Evolutionary conservation across 2,888 invertebrate genomes (phyloP).

Genomic region (Glaucopsyche alexis): DNA sequence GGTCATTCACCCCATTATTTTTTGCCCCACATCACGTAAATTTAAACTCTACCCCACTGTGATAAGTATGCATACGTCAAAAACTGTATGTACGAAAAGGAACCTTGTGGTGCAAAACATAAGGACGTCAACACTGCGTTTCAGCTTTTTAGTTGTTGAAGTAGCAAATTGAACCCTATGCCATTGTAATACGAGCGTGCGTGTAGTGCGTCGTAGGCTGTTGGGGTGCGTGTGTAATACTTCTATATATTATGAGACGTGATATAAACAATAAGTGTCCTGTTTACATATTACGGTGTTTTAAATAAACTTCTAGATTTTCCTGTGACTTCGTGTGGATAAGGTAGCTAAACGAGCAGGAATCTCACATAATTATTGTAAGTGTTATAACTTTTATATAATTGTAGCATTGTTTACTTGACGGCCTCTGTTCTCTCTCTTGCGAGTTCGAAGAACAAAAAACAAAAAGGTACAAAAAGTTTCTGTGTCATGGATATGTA

Average conservation of each 20-base stretch:
- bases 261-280: slow-evolving; percentile 15
- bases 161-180: neutral
- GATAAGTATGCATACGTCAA: neutral
- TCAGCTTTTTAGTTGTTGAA: neutral
- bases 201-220: slow-evolving; percentile 2
- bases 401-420: too few relatives aligned
- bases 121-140: slow-evolving; percentile 2
- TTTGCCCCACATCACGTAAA: slow-evolving; percentile 30
- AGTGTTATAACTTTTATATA: too few relatives aligned
- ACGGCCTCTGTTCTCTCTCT: too few relatives aligned
- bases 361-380: too few relatives aligned
- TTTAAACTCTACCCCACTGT: slow-evolving; percentile 26
- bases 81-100: neutral
- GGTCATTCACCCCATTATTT: slow-evolving; percentile 61
- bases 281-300: slow-evolving; percentile 12
- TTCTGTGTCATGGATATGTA: too few relatives aligned
- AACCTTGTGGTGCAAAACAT: neutral
- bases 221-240: neutral
- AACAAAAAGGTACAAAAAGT: too few relatives aligned
- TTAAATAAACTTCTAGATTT: neutral
- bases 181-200: neutral
- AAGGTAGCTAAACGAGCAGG: too few relatives aligned
- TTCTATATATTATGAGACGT: neutral
- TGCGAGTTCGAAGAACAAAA: too few relatives aligned
- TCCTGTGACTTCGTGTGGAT: neutral